Base-by-base conservation (phyloP, 2,888 invertebrate genomes). In the Acanthococcus lagerstroemiae region DNA sequence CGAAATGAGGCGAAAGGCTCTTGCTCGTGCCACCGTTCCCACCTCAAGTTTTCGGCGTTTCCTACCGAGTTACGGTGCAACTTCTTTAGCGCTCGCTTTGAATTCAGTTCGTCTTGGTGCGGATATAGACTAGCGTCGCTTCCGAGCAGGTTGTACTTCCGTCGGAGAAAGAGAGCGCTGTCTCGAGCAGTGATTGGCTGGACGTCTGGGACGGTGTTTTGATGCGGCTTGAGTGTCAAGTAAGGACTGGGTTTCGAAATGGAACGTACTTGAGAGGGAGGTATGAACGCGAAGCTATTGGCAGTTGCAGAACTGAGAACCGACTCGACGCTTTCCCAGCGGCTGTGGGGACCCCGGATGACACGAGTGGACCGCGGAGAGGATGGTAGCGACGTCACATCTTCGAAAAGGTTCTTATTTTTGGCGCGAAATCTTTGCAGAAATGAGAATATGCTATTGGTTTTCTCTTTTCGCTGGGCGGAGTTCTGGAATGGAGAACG, bases 271-370 rank as follows among this genome's bases (percentile, higher is more conserved):
- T 56, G 55, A 24, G 45, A 45, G 4, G 61, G 46, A 9, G 67
- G 67, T 45, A 67, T 61, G 48, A 61, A 67, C n/a, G 61, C 58
- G 27, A 67, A 67, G 48, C 67, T 67, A 12, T 50, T 55, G 22
- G 61, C 55, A 17, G 67, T 67, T 6, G 67, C 63, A 17, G 67
- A 52, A 24, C 67, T 67, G n/a, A 61, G 37, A 2, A 67, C 61
- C 30, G 61, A 61, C 30, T 67, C 67, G 12, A 55, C 54, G 45
- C 67, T 67, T 17, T 55, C 55, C 66, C 66, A 66, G 5, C 56
- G 56, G 25, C 48, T 24, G 12, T 50, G 21, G 24, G 52, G 19
- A 6, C 15, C 15, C 15, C 3, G 19, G 19, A 9, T 9, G 3
- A 21, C 22, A 4, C 52, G 52, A 24, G 15, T 52, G 15, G 52